Evolutionary conservation across 1,140 invertebrate genomes (phyloP).

Genomic region (Cyclargus thomasi): DNA sequence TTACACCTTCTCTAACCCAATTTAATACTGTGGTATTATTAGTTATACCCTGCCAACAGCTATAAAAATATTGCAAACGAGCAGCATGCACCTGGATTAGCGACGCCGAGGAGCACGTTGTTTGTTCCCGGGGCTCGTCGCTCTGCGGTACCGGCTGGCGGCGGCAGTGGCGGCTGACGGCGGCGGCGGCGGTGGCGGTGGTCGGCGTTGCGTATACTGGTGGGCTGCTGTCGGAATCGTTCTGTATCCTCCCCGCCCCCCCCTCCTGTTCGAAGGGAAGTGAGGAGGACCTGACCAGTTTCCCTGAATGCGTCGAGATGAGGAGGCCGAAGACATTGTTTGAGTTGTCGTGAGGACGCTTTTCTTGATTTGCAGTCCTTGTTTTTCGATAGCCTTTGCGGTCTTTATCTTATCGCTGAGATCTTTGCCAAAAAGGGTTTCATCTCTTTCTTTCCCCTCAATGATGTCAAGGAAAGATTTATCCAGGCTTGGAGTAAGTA

Average conservation of each 20-base stretch:
- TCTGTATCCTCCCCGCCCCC: too few species aligned
- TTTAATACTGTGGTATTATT: too few species aligned
- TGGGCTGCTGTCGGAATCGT: too few species aligned
- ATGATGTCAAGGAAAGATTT: not conserved
- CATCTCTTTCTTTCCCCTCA: not conserved
- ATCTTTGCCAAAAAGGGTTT: not conserved
- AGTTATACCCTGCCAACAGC: not conserved
- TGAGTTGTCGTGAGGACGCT: not conserved
- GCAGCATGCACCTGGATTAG: not conserved
- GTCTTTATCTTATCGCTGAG: not conserved
- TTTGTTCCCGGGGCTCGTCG: not conserved
- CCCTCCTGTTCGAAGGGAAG: not conserved
- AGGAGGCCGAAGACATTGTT: not conserved
- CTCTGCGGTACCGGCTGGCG: not conserved
- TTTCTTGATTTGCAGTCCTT: not conserved
- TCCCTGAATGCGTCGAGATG: not conserved
- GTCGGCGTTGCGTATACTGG: too few species aligned
- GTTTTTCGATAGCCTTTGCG: not conserved
- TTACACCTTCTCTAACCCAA: too few species aligned
- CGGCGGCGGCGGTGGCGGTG: too few species aligned
- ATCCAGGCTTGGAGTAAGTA: not conserved
- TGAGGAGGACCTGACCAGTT: not conserved
- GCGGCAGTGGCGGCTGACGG: too few species aligned
- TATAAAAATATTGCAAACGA: not conserved
- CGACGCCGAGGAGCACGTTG: not conserved